phyloP scores from a whole-genome alignment of 1,140 invertebrate genomes.

The Brachionus calyciflorus region DNA sequence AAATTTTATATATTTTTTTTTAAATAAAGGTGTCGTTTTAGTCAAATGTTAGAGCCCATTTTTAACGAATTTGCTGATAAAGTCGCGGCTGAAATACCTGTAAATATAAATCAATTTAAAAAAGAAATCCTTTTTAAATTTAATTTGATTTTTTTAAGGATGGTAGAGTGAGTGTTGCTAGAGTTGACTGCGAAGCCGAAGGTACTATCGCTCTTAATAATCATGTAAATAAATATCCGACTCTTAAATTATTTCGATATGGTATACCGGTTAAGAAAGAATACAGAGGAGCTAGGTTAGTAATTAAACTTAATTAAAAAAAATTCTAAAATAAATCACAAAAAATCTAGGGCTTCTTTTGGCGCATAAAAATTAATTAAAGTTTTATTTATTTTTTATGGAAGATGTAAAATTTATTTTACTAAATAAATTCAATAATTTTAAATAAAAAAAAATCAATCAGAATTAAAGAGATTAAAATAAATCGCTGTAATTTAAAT shows the following conservation, averaged over 20 bases:
- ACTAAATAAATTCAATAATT: too few relatives aligned
- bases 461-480: too few relatives aligned
- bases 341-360: too few relatives aligned
- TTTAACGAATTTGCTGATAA: constrained; percentile 46
- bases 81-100: background rate
- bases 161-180: constrained; percentile 21
- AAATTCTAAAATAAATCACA: too few relatives aligned
- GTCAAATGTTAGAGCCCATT: constrained; percentile 47
- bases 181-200: constrained; percentile 47
- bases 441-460: too few relatives aligned
- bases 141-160: background rate
- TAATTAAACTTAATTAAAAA: background rate
- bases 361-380: too few relatives aligned
- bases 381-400: background rate
- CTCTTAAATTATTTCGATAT: constrained; percentile 90
- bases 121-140: background rate
- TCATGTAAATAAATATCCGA: constrained; percentile 79
- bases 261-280: constrained; percentile 88
- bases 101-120: background rate
- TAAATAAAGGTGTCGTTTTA: constrained; percentile 37
- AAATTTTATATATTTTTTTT: too few relatives aligned
- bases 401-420: too few relatives aligned
- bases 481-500: too few relatives aligned
- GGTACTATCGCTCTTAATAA: constrained; percentile 3
- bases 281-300: constrained; percentile 71